Base-by-base conservation (phyloP, 2,888 invertebrate genomes). In the Geotrupes spiniger region DNA sequence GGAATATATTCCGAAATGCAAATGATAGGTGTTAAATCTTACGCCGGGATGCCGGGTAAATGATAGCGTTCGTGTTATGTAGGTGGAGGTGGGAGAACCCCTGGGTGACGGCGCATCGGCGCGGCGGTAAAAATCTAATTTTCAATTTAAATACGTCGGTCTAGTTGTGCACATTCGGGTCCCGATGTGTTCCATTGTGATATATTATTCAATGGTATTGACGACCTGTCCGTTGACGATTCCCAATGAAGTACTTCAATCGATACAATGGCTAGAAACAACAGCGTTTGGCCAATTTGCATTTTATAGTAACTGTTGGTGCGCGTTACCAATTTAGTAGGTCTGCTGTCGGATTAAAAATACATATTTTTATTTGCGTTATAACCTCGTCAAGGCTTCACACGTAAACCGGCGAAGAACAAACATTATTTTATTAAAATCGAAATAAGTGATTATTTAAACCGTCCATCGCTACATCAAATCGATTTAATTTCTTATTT, bases 1-100 rank as follows among this genome's bases (percentile, higher is more conserved):
- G 49, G 45, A 52, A 60, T 57, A 56, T 56, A 60, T 60, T 58
- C 57, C 53, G 49, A 58, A 60, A 60, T 60, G 60, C 60, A 60
- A 60, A 60, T 60, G 56, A 54, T 56, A 53, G 54, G 56, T 53
- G 56, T 58, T 58, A 58, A 58, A 58, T 58, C 58, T 58, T 56
- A 46, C 58, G 49, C 49, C 45, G 44, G 49, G 52, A 47, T 49
- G 46, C 55, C 36, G 39, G 21, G 40, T 49, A 49, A 53, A 42
- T 46, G 49, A 52, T 49, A 43, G 37, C 38, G 41, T 37, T 45
- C 46, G 38, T 36, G 49, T 33, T 39, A 26, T 43, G 43, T 36
- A 46, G 48, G 48, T 43, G 38, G 40, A 46, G 46, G 46, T 47
- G 44, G 41, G 43, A 46, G 49, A 40, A 36, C 15, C 41, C 41